Evolutionary conservation across 2,888 invertebrate species (phyloP), one percentile per base, ranked within the genome.

Genomic region (Drosophila villosipedis): DNA sequence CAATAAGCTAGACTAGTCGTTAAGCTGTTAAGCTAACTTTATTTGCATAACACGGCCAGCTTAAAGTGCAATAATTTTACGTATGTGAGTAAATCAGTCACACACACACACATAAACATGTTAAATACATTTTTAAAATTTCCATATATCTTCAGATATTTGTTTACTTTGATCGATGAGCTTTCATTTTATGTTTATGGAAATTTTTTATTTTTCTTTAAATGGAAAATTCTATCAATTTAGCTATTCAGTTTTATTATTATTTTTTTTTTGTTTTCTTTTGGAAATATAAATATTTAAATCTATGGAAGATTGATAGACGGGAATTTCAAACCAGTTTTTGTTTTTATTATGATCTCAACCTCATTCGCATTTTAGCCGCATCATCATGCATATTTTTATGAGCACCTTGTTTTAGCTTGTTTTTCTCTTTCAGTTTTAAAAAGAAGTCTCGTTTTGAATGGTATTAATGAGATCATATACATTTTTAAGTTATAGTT

Each of bases 401-500:
- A 39, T 57, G 63, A 61, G 43, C 39, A 58, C 28, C 14, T 53
- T 3, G 5, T 41, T 61, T 35, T 12, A 14, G 28, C 31, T n/a
- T 6, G 16, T 9, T 39, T 37, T n/a, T 47, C 37, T 41, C n/a
- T 10, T 37, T 33, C 35, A 33, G 28, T 50, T 55, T 54, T 25
- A 5, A 50, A 52, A 68, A 67, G 72, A 68, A 63, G 73, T 79
- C 68, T 65, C 19, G 35, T 22, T 53, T 54, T 62, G 50, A 53
- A 50, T 39, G 52, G 31, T 31, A 31, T 31, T 0, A 31, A 49
- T 57, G 28, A 43, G n/a, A 63, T 64, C 37, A 49, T 52, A 63
- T 49, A 50, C 12, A 63, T 55, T 49, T n/a, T 62, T 49, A 47
- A 60, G 58, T 68, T 76, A 72, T 74, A 78, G 68, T 61, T 37